Conservation (phyloP, 2,888 invertebrate genomes). For the Parnassius mnemosyne region DNA sequence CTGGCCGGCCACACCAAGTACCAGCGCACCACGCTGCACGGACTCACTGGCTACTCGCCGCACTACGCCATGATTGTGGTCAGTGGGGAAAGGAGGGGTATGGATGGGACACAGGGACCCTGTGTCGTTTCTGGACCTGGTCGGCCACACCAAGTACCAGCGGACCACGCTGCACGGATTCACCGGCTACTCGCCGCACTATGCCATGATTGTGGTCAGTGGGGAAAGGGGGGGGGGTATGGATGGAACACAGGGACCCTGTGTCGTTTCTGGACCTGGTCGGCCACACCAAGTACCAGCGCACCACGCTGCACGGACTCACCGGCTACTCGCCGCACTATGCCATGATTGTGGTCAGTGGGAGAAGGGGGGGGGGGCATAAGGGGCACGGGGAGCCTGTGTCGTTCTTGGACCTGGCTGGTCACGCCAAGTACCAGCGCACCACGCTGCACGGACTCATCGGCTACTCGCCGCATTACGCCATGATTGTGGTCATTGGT, state of each 20-base stretch:
- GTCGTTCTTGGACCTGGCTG: conserved; percentile 87
- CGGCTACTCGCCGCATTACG: conserved; percentile 93
- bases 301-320: conserved; percentile 96
- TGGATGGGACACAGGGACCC: too few species aligned
- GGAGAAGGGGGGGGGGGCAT: too few species aligned
- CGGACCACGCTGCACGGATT: conserved; percentile 97
- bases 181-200: conserved; percentile 95
- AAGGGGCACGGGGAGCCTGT: too few species aligned
- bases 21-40: conserved; percentile 96
- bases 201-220: conserved; percentile 67
- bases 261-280: conserved; percentile 85
- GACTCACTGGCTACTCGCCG: conserved; percentile 95
- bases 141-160: conserved; percentile 97
- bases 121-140: conserved; percentile 83
- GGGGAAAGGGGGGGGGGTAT: too few species aligned
- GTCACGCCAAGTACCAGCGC: conserved; percentile 96
- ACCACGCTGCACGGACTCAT: conserved; percentile 97
- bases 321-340: conserved; percentile 96
- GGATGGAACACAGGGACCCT: too few species aligned
- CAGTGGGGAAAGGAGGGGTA: conserved; percentile 32
- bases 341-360: conserved; percentile 65
- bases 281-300: conserved; percentile 96
- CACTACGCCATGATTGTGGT: conserved; percentile 82
- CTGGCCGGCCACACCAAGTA: conserved; percentile 98
- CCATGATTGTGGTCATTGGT: conserved; percentile 62